Evolutionary conservation across 2,888 invertebrate genomes (phyloP).

Genomic region (Schrankia costaestrigalis): DNA sequence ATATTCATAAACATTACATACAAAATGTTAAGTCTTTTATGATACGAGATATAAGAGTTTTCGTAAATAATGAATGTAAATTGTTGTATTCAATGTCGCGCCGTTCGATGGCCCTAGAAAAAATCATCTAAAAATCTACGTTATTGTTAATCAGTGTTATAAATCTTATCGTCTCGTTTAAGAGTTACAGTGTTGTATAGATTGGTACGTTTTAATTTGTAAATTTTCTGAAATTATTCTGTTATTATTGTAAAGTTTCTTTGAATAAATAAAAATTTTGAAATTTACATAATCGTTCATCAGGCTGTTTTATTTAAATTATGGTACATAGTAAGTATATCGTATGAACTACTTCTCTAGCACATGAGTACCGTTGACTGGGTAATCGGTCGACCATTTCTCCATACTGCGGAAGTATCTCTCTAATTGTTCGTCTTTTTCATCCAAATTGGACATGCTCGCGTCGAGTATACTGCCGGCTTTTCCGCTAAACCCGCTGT

Average conservation of each 20-base stretch:
- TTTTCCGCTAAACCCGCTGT: slow-evolving; percentile 56
- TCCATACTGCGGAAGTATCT: slow-evolving; percentile 67
- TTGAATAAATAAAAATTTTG: slow-evolving; percentile 79
- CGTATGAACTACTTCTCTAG: slow-evolving; percentile 37
- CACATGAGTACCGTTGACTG: too few species aligned
- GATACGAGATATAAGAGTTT: too few species aligned
- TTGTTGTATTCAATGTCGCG: slow-evolving; percentile 61
- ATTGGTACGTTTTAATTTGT: slow-evolving; percentile 75
- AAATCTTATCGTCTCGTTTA: slow-evolving; percentile 78
- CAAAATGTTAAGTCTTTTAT: slow-evolving; percentile 1
- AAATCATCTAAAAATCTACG: slow-evolving; percentile 66
- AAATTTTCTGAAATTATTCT: slow-evolving; percentile 75
- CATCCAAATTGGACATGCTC: slow-evolving; percentile 32
- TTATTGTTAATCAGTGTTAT: slow-evolving; percentile 79
- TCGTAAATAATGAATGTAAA: slow-evolving; percentile 6
- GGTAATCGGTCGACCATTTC: slow-evolving; percentile 46
- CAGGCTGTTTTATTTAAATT: slow-evolving; percentile 55
- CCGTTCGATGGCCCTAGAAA: slow-evolving; percentile 69
- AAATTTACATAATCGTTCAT: slow-evolving; percentile 79
- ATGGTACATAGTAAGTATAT: not conserved
- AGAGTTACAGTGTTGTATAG: slow-evolving; percentile 80
- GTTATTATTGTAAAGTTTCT: slow-evolving; percentile 78
- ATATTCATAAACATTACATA: slow-evolving; percentile 1
- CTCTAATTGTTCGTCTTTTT: slow-evolving; percentile 64
- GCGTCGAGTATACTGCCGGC: slow-evolving; percentile 47